A percentile compares a stretch with the other conserved stretches of the same genome.
These are phyloP conservation scores for Neosilurus hyrtlii DNA, from an alignment of 2,797 vertebrate genomes.

Conservation along the genomic window DNA sequence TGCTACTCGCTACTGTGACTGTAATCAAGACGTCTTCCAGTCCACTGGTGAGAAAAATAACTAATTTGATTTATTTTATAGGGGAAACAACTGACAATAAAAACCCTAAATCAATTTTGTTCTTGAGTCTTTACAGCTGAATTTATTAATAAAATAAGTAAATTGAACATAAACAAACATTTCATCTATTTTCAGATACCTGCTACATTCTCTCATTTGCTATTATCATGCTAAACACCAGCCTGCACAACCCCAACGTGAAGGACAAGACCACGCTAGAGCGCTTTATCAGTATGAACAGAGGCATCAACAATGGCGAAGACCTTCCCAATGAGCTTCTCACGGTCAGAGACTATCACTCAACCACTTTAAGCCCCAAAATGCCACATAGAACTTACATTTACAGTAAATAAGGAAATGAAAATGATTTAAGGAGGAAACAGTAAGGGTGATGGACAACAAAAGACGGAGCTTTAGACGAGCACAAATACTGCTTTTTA, in stretches of 20 bases:
- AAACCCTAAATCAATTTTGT: neutral
- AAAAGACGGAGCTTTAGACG: neutral
- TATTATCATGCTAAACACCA: constrained; percentile 96
- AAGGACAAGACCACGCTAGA: constrained; percentile 88
- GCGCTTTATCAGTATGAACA: constrained; percentile 88
- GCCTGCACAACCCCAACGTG: constrained; percentile 92
- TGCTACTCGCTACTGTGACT: constrained; percentile 87
- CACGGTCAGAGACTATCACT: constrained; percentile 66
- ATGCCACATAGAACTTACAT: constrained; percentile 1
- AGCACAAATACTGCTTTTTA: neutral
- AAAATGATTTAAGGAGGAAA: constrained; percentile 2
- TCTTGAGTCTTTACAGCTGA: neutral
- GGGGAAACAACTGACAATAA: neutral
- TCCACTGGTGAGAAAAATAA: constrained; percentile 77
- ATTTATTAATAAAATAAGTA: neutral
- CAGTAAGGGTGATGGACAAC: neutral
- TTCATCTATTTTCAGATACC: constrained; percentile 75
- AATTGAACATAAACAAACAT: neutral
- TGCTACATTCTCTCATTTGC: constrained; percentile 94
- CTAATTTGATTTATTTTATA: neutral
- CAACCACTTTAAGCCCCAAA: neutral
- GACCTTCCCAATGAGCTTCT: constrained; percentile 80
- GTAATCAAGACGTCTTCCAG: constrained; percentile 84
- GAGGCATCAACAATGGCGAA: constrained; percentile 84
- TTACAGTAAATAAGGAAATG: neutral